Base-by-base conservation (phyloP, 2,888 invertebrate genomes). In the Thysanoteuthis rhombus region DNA sequence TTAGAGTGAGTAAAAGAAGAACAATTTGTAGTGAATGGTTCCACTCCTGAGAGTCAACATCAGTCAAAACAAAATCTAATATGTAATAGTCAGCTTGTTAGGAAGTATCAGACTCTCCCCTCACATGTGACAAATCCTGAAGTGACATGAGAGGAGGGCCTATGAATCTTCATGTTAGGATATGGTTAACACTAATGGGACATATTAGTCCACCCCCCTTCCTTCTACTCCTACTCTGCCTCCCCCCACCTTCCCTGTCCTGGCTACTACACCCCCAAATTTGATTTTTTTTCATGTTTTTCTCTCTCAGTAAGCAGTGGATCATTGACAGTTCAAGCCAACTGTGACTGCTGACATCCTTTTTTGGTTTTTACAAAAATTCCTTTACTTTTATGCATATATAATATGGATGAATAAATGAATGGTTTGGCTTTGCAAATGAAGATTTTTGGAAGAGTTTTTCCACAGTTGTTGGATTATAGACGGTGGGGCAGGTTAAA, bases 101-200 rank as follows among this genome's bases (percentile, higher is more conserved):
- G 75, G 75, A 75, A 75, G 75, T 75, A 75, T 75, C 75, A n/a
- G 75, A 75, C 36, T 75, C 16, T 36, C 36, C n/a, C 75, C n/a
- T 75, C 19, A 36, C 16, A 75, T 75, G 75, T 32, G 75, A 75
- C 58, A 58, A 58, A 28, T 75, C n/a, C n/a, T n/a, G 16, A 75
- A n/a, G 75, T 75, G n/a, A 75, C n/a, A 75, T 75, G 75, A 75
- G n/a, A 75, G 75, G 75, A n/a, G 75, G n/a, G n/a, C 75, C n/a
- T n/a, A 75, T 75, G 75, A n/a, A 75, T 8, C n/a, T 75, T 75
- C 32, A n/a, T 32, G 75, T 75, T 75, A 75, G 75, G n/a, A 52
- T 52, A 52, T 52, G 52, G 75, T 75, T 75, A 75, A 75, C 75
- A 75, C 16, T 36, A 75, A 36, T 75, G 75, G n/a, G 36, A 75